Conservation (phyloP, 53 echinoderm and acorn worm species). For the Zoroaster sp. region DNA sequence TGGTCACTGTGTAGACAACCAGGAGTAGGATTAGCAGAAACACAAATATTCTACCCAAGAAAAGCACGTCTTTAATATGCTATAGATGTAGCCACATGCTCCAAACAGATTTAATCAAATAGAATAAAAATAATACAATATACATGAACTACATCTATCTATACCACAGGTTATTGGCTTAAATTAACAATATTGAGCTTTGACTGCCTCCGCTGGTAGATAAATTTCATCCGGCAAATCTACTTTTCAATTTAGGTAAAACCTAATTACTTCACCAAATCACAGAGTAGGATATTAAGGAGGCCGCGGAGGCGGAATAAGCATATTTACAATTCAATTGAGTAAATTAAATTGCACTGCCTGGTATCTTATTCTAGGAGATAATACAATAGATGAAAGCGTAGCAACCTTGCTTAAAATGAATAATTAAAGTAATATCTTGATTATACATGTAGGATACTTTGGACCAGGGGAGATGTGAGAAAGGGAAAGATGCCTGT, state of each 20-base stretch:
- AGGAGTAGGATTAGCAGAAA: neutral
- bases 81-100: neutral
- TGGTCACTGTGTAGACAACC: neutral
- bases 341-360: no score
- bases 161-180: neutral
- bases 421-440: no score
- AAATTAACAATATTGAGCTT: neutral
- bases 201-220: neutral
- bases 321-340: neutral
- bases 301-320: neutral
- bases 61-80: neutral
- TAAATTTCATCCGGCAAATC: neutral
- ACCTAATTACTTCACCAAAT: neutral
- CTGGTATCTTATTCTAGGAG: no score
- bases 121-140: no score
- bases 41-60: neutral
- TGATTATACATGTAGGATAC: no score
- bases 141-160: neutral
- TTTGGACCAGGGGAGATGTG: no score
- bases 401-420: no score
- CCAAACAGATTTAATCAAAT: neutral
- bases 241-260: neutral
- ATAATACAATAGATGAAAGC: no score
- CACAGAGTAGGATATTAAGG: neutral
- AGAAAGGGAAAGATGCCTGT: no score